Evolutionary conservation across 2,797 vertebrate species (phyloP), one percentile per base, ranked within the genome.

Genomic region (Sarcoramphus papa): DNA sequence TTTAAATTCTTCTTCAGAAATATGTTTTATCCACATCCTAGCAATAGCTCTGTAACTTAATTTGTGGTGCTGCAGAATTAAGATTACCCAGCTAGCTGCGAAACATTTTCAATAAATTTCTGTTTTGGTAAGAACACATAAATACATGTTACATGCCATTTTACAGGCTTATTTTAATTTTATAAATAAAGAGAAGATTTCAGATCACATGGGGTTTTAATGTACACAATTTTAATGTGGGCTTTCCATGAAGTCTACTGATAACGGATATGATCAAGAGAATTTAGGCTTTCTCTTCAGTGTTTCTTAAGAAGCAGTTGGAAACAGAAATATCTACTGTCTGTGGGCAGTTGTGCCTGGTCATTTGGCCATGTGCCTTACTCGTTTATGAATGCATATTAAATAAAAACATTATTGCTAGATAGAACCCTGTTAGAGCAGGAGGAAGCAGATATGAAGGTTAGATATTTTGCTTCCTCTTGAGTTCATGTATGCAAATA

Each of bases 31-130:
- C 18, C 5, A 21, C 23, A 16, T 73, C 22, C 16, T 41, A 74
- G 18, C 10, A 45, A 22, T 18, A 72, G 24, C 23, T 40, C 10
- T 41, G 14, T 51, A 64, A 75, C 41, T 51, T 65, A 18, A 51
- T 57, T 20, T 73, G 21, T 0, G 0, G 3, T 63, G 65, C 23
- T 35, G 9, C 2, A 2, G 24, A 27, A 28, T 73, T 73, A 50
- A 67, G 5, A 31, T 69, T 41, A 35, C 7, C 7, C 23, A 60
- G 35, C 12, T 41, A 31, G 19, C 30, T 69, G 22, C 25, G 63
- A 40, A 77, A 68, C 2, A 8, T 25, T 77, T 90, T 65, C 53
- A 43, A 6, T 65, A 60, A 9, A 23, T 81, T 76, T 77, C 19
- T 0, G 2, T 23, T 47, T 28, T 56, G 27, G 7, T 79, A 74